Evolutionary conservation across 2,888 invertebrate genomes (phyloP), one percentile per base, ranked within the genome.

Genomic region (Lymantria dispar): DNA sequence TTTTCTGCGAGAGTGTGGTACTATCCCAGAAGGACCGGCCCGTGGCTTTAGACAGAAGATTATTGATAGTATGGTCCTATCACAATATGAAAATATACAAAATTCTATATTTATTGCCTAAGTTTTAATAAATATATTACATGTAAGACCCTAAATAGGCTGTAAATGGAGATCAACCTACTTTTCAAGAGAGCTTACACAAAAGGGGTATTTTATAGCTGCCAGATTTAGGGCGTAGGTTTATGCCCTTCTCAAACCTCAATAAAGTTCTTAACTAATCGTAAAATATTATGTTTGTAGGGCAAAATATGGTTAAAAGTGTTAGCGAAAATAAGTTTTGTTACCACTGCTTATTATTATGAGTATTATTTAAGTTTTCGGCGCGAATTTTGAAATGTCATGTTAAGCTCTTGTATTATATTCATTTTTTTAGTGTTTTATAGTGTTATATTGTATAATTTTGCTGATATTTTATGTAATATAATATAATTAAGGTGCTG

Each of bases 151-250:
- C 13, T 14, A 14, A 9, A 14, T 14, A 40, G 9, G 10, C 12
- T 8, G n/a, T 9, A 57, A 61, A 50, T 62, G 50, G 50, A 47
- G 29, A 58, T 50, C 50, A 60, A 45, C 66, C 65, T 52, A 68
- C 44, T 58, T 68, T 51, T 48, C 33, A 44, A 13, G 54, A 50
- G 43, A 54, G 55, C 55, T 57, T 45, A 54, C 43, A 38, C 42
- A 9, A 47, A 59, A 54, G 45, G 58, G 51, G 48, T 61, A 42
- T 47, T 64, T 61, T 63, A 56, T 53, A 48, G 43, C 44, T 22
- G 13, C 11, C n/a, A 52, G 48, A 68, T 64, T 66, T 52, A 54
- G 60, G 54, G 40, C 58, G 53, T 11, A 48, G 54, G 58, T 54
- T 60, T 57, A 56, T 45, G 47, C 49, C 56, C 59, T 52, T 54